phyloP scores from a whole-genome alignment of 2,113 vertebrate genomes.

The Caranx melampygus region DNA sequence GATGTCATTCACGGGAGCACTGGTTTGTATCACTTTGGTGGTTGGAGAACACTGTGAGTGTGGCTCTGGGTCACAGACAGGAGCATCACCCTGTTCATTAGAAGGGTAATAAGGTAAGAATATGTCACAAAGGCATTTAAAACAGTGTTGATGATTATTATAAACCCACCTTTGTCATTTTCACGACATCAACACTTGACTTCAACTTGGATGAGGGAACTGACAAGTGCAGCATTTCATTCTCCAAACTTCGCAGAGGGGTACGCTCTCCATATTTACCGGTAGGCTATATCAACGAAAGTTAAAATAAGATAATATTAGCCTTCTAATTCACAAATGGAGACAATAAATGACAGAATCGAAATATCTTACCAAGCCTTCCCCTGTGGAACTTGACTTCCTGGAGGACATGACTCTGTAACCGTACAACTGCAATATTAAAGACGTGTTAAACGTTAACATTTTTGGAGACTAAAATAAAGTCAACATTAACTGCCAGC shows the following conservation, averaged over 20 bases:
- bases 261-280: constrained; percentile 53
- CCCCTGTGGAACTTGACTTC: constrained; percentile 40
- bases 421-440: constrained; percentile 11
- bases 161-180: constrained; percentile 51
- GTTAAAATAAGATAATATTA: neutral
- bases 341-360: neutral
- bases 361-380: constrained; percentile 63
- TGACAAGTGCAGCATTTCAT: constrained; percentile 56
- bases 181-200: constrained; percentile 18
- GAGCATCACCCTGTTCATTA: constrained; percentile 45
- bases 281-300: constrained; percentile 50
- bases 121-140: neutral
- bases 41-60: constrained; percentile 4
- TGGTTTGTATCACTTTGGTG: constrained; percentile 13
- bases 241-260: constrained; percentile 75
- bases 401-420: constrained; percentile 47
- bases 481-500: neutral
- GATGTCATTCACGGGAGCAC: neutral
- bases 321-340: neutral
- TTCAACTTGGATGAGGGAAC: constrained; percentile 40
- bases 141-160: neutral
- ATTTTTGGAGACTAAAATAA: neutral
- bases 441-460: neutral
- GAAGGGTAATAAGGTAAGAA: neutral
- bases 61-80: constrained; percentile 7